Evolutionary conservation across 2,113 vertebrate genomes (phyloP).

Genomic region (Rhizomys pruinosus): DNA sequence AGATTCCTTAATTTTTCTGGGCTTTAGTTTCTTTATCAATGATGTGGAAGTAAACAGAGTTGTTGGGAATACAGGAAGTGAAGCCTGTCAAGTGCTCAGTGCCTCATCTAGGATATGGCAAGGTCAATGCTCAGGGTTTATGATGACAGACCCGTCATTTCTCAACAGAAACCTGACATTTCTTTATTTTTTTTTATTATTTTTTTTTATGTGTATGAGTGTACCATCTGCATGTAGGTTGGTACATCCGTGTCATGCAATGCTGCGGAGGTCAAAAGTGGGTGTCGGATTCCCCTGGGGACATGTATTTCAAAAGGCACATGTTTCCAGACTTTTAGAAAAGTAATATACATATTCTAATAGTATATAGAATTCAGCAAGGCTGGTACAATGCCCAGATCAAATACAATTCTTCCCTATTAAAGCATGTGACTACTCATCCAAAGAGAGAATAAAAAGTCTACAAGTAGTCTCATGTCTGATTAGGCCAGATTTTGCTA

Average conservation of each 20-base stretch:
- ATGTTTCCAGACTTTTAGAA: not conserved
- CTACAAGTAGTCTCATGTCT: slow-evolving; percentile 56
- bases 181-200: too few relatives aligned
- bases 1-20: not conserved
- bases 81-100: not conserved
- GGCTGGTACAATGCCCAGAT: not conserved
- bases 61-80: not conserved
- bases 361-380: not conserved
- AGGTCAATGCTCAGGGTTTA: accelerated
- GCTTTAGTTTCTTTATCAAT: slow-evolving; percentile 48
- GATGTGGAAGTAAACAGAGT: slow-evolving; percentile 64
- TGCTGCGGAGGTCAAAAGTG: too few relatives aligned
- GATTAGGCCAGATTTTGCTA: slow-evolving; percentile 59
- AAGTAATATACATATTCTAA: not conserved
- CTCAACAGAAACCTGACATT: not conserved
- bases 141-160: not conserved
- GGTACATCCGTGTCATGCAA: too few relatives aligned
- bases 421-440: not conserved
- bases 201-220: too few relatives aligned
- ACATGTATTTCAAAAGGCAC: not conserved
- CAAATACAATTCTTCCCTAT: not conserved
- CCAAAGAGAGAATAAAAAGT: not conserved
- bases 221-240: too few relatives aligned
- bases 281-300: too few relatives aligned
- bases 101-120: accelerated